These are phyloP conservation scores for Rhadinocentrus ornatus DNA, from an alignment of 2,797 vertebrate genomes.

Conservation along the genomic window DNA sequence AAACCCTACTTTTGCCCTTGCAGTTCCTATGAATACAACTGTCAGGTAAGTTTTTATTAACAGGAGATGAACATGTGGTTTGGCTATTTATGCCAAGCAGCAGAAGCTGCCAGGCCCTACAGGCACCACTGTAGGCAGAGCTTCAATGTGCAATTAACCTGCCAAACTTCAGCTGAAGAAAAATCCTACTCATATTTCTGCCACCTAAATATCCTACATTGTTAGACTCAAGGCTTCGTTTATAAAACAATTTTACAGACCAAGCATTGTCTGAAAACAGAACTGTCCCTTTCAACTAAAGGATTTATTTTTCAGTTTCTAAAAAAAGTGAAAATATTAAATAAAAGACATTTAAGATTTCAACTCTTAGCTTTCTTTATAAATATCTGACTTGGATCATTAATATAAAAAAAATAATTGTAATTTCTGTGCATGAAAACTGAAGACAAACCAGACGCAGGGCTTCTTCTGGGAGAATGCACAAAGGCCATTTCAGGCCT, in stretches of 20 bases:
- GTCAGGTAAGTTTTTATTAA: slow-evolving; percentile 63
- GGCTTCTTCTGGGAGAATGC: background rate
- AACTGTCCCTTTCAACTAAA: background rate
- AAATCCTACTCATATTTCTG: slow-evolving; percentile 31
- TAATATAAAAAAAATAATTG: background rate
- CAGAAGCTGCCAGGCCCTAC: slow-evolving; percentile 28
- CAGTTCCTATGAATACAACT: slow-evolving; percentile 52
- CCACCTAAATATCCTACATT: slow-evolving; percentile 22
- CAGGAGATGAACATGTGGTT: slow-evolving; percentile 58
- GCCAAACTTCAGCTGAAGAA: slow-evolving; percentile 36
- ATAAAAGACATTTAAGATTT: background rate
- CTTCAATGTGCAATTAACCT: slow-evolving; percentile 56
- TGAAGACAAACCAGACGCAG: background rate
- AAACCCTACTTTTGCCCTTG: slow-evolving; percentile 15
- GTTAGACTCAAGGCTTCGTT: background rate
- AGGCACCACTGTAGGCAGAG: slow-evolving; percentile 21
- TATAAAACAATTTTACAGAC: background rate
- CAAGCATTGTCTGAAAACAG: background rate
- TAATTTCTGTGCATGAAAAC: background rate
- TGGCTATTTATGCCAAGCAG: slow-evolving; percentile 53
- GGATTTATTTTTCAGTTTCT: background rate
- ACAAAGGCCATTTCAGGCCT: background rate
- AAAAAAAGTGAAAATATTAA: background rate
- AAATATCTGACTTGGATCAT: background rate
- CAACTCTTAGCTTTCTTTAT: background rate